Percentiles rank a stretch among this genome's conserved stretches.
phyloP scores from a whole-genome alignment of 2,888 invertebrate genomes.

The Neocrepidodera transversa region DNA sequence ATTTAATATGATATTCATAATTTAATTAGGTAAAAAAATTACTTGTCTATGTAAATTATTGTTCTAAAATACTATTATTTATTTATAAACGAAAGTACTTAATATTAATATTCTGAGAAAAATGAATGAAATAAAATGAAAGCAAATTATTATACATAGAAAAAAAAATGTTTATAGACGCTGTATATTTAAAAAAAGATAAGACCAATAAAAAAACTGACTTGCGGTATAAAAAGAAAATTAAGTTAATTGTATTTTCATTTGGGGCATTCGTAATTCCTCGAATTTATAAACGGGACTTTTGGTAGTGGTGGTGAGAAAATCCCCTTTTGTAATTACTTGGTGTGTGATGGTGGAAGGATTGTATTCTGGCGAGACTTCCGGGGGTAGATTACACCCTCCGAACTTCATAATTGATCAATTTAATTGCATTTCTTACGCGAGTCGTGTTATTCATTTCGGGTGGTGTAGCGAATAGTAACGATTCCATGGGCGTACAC shows the following conservation, averaged over 20 bases:
- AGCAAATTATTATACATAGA: too few relatives aligned
- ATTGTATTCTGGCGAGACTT: conserved; percentile 52
- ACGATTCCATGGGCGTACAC: conserved; percentile 16
- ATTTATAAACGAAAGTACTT: too few relatives aligned
- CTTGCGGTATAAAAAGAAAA: conserved; percentile 57
- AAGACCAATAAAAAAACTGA: too few relatives aligned
- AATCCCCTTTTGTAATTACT: conserved; percentile 59
- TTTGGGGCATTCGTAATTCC: conserved; percentile 58
- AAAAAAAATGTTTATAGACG: too few relatives aligned
- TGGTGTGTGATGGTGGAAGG: conserved; percentile 55
- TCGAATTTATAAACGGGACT: conserved; percentile 58
- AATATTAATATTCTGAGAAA: too few relatives aligned
- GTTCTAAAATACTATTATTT: too few relatives aligned
- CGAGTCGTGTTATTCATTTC: conserved; percentile 41
- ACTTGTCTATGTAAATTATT: too few relatives aligned
- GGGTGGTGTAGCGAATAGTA: conserved; percentile 40
- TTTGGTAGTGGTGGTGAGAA: conserved; percentile 58
- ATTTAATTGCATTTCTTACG: conserved; percentile 52
- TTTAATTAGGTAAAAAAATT: too few relatives aligned
- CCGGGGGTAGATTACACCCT: conserved; percentile 39
- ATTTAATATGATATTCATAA: too few relatives aligned
- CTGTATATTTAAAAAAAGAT: too few relatives aligned
- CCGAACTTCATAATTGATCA: conserved; percentile 48
- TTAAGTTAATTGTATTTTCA: conserved; percentile 60
- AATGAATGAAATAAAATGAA: too few relatives aligned